Conservation (phyloP, 2,888 invertebrate genomes). For the Schrankia costaestrigalis region DNA sequence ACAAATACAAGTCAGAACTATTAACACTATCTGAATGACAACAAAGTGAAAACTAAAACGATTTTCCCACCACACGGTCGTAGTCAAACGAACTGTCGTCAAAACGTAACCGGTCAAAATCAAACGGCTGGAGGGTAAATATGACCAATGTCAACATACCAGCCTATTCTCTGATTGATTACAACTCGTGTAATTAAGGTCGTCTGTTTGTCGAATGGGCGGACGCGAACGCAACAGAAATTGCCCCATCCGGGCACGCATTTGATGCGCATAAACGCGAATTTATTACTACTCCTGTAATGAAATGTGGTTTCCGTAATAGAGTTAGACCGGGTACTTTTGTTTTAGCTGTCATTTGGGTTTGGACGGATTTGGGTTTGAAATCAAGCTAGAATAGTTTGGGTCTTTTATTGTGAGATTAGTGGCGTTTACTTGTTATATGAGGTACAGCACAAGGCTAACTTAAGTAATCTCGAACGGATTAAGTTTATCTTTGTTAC, state of each 20-base stretch:
- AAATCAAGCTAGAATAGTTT: too few relatives aligned
- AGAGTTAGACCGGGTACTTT: constrained; percentile 3
- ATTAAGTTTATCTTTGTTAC: too few relatives aligned
- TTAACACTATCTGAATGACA: too few relatives aligned
- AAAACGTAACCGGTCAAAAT: too few relatives aligned
- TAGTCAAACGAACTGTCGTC: too few relatives aligned
- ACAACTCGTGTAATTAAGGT: constrained; percentile 47
- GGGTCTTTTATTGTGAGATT: too few relatives aligned
- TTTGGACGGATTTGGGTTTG: not conserved
- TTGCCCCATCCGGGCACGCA: constrained; percentile 7
- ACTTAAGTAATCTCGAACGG: too few relatives aligned
- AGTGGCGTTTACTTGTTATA: too few relatives aligned
- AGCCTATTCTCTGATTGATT: constrained; percentile 43
- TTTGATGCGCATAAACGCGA: constrained; percentile 19
- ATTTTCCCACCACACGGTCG: too few relatives aligned
- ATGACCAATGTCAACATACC: constrained; percentile 28
- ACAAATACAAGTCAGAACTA: too few relatives aligned
- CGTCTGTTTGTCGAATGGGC: constrained; percentile 29
- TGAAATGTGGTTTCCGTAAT: constrained; percentile 4
- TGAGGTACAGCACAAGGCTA: too few relatives aligned
- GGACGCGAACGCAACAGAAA: constrained; percentile 14
- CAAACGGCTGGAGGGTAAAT: constrained; percentile 13
- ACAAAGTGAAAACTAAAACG: too few relatives aligned
- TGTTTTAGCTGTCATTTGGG: not conserved
- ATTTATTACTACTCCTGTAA: constrained; percentile 18